Conservation (phyloP, 2,888 invertebrate genomes). For the Pardosa pseudoannulata region DNA sequence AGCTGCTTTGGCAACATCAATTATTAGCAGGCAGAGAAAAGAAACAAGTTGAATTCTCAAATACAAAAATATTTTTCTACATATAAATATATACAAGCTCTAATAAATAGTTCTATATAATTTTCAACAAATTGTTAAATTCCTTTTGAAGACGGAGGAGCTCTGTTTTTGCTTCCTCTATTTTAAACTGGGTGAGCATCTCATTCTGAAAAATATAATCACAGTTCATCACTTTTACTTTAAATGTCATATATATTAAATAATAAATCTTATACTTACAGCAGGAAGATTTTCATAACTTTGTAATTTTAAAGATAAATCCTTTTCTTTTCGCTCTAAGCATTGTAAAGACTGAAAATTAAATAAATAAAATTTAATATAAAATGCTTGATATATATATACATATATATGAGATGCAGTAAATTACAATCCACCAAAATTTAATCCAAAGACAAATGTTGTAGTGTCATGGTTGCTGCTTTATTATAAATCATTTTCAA, state of each 20-base stretch:
- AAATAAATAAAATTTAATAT: no score
- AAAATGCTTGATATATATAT: no score
- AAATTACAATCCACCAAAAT: no score
- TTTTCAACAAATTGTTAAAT: not conserved
- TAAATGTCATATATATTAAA: not conserved
- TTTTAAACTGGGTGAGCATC: constrained; percentile 4
- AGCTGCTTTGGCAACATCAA: constrained; percentile 38
- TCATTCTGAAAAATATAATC: constrained; percentile 14
- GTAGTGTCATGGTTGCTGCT: no score
- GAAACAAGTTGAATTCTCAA: not conserved
- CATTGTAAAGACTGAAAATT: not conserved
- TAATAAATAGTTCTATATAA: not conserved
- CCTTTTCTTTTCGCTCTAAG: not conserved
- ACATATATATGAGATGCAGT: no score
- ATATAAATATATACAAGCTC: not conserved
- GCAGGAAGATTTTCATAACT: constrained; percentile 3
- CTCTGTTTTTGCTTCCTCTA: constrained; percentile 10
- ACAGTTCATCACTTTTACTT: not conserved
- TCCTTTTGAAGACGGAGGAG: constrained; percentile 6
- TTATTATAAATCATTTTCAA: no score
- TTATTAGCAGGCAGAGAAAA: constrained; percentile 14
- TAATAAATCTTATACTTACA: constrained; percentile 3
- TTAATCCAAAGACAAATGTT: no score
- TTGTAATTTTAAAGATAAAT: not conserved
- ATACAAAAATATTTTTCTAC: not conserved